Conservation (phyloP, 2,797 vertebrate genomes). For the Hippopotamyrus pictus region DNA sequence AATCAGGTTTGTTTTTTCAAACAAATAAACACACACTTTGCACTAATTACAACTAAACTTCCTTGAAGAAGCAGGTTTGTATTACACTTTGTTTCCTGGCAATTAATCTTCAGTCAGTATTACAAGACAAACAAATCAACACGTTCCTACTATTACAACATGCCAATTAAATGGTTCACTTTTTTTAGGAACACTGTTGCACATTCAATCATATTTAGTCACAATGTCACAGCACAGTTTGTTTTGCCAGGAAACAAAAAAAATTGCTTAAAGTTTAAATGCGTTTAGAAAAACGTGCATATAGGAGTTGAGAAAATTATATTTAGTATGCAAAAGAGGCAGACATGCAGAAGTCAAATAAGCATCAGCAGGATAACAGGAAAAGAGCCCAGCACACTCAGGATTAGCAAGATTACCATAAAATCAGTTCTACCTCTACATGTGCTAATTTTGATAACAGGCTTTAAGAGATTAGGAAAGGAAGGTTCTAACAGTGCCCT, state of each 20-base stretch:
- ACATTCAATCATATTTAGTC: not conserved
- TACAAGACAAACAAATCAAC: not conserved
- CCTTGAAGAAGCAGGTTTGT: not conserved
- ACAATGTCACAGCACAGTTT: not conserved
- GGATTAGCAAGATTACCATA: not conserved
- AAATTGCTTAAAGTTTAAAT: not conserved
- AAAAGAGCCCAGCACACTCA: not conserved
- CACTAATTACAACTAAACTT: not conserved
- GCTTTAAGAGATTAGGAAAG: constrained; percentile 65
- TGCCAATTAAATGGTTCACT: not conserved
- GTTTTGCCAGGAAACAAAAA: not conserved
- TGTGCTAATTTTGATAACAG: not conserved
- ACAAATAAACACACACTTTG: not conserved
- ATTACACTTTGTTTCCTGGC: not conserved
- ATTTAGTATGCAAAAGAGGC: not conserved
- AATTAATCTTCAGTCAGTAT: not conserved
- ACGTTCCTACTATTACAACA: not conserved
- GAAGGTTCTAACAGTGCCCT: constrained; percentile 93
- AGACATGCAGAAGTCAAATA: not conserved
- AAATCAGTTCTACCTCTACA: not conserved
- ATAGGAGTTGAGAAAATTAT: not conserved
- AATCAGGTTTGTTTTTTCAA: not conserved
- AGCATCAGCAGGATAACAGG: not conserved
- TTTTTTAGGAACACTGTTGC: not conserved
- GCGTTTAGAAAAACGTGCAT: not conserved